These are phyloP conservation scores for Addax nasomaculatus DNA, from an alignment of 2,113 vertebrate species.

Conservation along the genomic window DNA sequence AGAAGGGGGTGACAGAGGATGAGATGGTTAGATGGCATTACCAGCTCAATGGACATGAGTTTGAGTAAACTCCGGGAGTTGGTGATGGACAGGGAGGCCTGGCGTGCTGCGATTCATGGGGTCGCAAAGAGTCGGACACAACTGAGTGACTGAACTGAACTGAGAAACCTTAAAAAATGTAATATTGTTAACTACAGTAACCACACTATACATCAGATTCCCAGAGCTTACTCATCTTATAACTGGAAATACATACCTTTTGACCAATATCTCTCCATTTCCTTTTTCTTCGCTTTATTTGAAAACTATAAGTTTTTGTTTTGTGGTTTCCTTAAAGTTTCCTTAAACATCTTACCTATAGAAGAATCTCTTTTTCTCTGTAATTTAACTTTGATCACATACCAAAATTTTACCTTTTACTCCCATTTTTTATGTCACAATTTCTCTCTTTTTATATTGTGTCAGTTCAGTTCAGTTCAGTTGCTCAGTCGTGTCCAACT, in stretches of 20 bases:
- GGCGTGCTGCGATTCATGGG: fast-evolving
- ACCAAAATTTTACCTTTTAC: not conserved
- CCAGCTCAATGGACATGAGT: not conserved
- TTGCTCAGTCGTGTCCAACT: too few species aligned
- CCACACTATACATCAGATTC: not conserved
- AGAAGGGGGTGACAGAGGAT: not conserved
- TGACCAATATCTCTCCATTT: not conserved
- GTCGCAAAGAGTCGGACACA: not conserved
- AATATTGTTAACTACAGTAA: not conserved
- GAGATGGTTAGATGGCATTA: not conserved
- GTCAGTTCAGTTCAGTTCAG: too few species aligned
- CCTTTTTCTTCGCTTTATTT: not conserved
- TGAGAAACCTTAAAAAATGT: not conserved
- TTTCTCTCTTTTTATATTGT: not conserved
- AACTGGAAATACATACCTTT: not conserved
- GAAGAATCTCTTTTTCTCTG: not conserved
- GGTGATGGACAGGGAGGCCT: not conserved
- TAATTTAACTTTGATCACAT: not conserved
- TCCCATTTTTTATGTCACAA: not conserved
- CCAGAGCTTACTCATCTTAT: not conserved
- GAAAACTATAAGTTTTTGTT: not conserved
- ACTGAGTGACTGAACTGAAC: not conserved
- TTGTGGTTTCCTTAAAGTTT: not conserved
- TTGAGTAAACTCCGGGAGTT: not conserved
- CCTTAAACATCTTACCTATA: not conserved